phyloP scores from a whole-genome alignment of 2,113 vertebrate species.

The Sebastes schlegelii region DNA sequence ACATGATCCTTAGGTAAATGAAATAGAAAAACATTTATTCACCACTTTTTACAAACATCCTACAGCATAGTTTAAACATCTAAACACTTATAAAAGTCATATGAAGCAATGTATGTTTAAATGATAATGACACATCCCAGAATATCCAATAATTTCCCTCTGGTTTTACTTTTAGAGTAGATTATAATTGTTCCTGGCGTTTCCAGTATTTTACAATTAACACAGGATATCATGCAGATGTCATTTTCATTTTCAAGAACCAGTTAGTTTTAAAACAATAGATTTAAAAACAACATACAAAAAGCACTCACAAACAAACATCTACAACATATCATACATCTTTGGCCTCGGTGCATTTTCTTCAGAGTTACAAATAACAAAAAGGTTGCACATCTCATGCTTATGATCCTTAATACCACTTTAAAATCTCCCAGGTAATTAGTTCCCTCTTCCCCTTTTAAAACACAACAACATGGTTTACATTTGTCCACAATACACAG shows the following conservation, averaged over 20 bases:
- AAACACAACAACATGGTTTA: background rate
- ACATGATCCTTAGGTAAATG: slow-evolving; percentile 5
- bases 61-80: slow-evolving; percentile 15
- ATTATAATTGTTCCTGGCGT: background rate
- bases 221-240: background rate
- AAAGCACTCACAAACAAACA: slow-evolving; percentile 18
- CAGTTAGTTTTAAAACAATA: background rate
- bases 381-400: background rate
- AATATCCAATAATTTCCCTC: background rate
- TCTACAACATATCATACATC: background rate
- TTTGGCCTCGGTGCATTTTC: slow-evolving; percentile 37
- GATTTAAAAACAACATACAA: slow-evolving; percentile 8
- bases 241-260: background rate
- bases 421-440: background rate
- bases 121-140: background rate
- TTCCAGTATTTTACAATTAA: background rate
- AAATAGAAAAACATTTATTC: slow-evolving; percentile 50
- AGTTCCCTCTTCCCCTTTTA: background rate
- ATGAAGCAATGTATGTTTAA: background rate
- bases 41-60: slow-evolving; percentile 20
- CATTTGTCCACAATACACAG: slow-evolving; percentile 11
- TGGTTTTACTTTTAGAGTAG: background rate
- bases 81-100: slow-evolving; percentile 16
- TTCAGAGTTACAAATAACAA: slow-evolving; percentile 11
- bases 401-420: background rate